Conservation (phyloP, 2,888 invertebrate genomes). For the Pecten maximus region DNA sequence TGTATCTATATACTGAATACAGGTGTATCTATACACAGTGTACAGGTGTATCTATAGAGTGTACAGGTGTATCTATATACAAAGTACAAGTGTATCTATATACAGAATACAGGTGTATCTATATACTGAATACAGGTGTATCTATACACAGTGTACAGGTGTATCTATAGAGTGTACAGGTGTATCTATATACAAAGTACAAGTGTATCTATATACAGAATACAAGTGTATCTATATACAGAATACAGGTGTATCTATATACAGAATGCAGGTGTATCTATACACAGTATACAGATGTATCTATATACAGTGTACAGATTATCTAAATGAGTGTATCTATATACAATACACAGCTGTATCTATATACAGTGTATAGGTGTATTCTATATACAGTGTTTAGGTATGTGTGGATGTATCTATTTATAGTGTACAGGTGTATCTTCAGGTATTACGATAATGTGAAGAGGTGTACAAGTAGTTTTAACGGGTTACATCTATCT, state of each 20-base stretch:
- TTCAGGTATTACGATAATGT: too few relatives aligned
- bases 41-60: neutral
- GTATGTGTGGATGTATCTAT: neutral
- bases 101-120: neutral
- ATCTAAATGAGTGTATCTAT: too few relatives aligned
- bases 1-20: too few relatives aligned
- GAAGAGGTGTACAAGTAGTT: neutral
- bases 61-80: neutral
- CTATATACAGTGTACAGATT: neutral
- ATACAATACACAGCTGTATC: neutral
- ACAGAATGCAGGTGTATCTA: neutral
- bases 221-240: neutral
- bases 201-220: neutral
- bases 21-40: neutral
- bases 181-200: neutral
- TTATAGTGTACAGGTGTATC: neutral
- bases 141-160: neutral
- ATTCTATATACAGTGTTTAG: too few relatives aligned
- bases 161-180: neutral
- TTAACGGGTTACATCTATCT: constrained; percentile 11
- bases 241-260: neutral
- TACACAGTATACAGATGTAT: neutral
- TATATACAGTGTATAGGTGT: neutral
- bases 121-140: neutral
- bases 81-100: neutral